Evolutionary conservation across 1,140 invertebrate genomes (phyloP), one percentile per base, ranked within the genome.

Genomic region (Bombus polaris): DNA sequence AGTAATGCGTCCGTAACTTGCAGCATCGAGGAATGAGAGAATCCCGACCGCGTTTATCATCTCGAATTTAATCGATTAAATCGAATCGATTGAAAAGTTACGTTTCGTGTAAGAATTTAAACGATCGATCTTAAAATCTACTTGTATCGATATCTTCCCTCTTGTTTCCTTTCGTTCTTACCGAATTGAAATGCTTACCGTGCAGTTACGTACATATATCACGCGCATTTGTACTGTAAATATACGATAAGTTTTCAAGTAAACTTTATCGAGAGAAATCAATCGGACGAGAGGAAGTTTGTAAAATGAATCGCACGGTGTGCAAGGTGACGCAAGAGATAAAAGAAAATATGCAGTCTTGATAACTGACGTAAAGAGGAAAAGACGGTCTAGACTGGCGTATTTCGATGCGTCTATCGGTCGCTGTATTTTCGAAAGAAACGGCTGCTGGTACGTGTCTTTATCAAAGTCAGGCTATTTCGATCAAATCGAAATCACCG

Each of bases 401-500:
- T 35, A 32, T 74, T 62, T 62, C 22, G 35, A 15, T 13, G 18
- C 10, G 6, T 73, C 53, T 28, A 28, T 53, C 68, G 10, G 12
- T 9, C n/a, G 44, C 8, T 22, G 32, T 83, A 62, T 72, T 59
- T 88, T 44, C 37, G 47, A 39, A 35, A 72, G 22, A 47, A 59
- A 79, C 18, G 22, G n/a, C 35, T 3, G n/a, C 18, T 32, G 28
- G 47, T 57, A 32, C 35, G 47, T 47, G 59, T 71, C 44, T 44
- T 59, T 78, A 80, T 59, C 62, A 32, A 83, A 85, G 79, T 57
- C 71, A 35, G n/a, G 74, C 62, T 82, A 85, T 92, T 90, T 89
- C 82, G 85, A 90, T 82, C 80, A 81, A 75, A 88, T 90, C 84
- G 86, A 84, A 91, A 75, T 87, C 90, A 92, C 57, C 66, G 80